These are phyloP conservation scores for Taphrorychus bicolor DNA, from an alignment of 2,888 invertebrate species.

Conservation along the genomic window DNA sequence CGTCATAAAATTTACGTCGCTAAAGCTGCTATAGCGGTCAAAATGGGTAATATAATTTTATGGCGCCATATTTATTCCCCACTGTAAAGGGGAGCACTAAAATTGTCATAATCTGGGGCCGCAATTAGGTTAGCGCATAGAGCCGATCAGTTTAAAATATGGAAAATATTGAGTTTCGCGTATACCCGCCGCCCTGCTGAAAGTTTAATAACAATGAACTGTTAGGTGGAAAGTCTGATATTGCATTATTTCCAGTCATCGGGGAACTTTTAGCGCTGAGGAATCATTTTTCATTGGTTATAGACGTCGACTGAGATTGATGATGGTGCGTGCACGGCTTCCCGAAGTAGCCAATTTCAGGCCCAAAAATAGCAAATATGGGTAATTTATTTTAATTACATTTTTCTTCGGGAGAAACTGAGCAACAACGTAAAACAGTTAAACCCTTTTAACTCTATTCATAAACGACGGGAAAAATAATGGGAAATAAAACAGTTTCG, in stretches of 20 bases:
- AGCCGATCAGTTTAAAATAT: not conserved
- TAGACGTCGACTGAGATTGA: conserved; percentile 40
- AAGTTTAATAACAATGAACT: conserved; percentile 22
- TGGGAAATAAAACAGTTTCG: not conserved
- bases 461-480: not conserved
- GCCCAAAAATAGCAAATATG: conserved; percentile 35
- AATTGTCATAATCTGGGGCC: not conserved
- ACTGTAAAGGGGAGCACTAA: not conserved
- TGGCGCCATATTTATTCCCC: not conserved
- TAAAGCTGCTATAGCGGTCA: conserved; percentile 1
- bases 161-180: not conserved
- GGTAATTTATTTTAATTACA: conserved; percentile 37
- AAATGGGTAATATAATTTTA: conserved; percentile 3
- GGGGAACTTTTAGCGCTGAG: conserved; percentile 33
- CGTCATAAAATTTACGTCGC: not conserved
- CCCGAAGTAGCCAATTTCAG: conserved; percentile 32
- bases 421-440: not conserved
- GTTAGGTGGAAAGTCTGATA: conserved; percentile 31
- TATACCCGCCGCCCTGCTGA: not conserved
- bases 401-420: not conserved
- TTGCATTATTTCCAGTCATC: conserved; percentile 29
- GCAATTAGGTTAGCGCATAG: not conserved
- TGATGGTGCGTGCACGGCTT: conserved; percentile 36
- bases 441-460: not conserved
- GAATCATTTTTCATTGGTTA: conserved; percentile 41